Evolutionary conservation across 2,888 invertebrate species (phyloP).

Genomic region (Anarsia innoxiella): DNA sequence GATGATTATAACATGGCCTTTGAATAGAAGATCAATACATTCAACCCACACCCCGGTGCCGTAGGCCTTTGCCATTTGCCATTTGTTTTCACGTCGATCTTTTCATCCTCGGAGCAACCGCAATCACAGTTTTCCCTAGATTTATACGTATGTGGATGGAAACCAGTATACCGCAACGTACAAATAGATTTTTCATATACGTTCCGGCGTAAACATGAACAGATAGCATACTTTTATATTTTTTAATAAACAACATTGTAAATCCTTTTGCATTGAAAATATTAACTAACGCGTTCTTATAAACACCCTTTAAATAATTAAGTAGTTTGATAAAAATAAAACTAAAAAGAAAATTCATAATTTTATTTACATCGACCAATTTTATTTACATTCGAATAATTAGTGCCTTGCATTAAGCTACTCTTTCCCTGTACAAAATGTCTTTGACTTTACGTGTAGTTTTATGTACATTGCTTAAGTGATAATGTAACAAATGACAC

Average conservation of each 20-base stretch:
- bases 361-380: slow-evolving; percentile 19
- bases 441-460: slow-evolving; percentile 8
- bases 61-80: no score
- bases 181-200: not conserved
- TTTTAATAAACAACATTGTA: no score
- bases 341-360: slow-evolving; percentile 12
- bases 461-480: slow-evolving; percentile 12
- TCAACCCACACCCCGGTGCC: no score
- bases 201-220: not conserved
- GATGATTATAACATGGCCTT: no score
- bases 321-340: slow-evolving; percentile 1
- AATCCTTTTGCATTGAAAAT: no score
- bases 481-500: slow-evolving; percentile 22
- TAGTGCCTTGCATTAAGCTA: slow-evolving; percentile 14
- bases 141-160: no score
- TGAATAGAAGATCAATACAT: no score
- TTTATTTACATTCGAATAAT: slow-evolving; percentile 15
- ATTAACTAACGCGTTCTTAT: not conserved
- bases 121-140: no score
- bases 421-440: slow-evolving; percentile 21
- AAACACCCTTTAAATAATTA: not conserved
- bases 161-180: no score
- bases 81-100: no score
- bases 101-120: no score
- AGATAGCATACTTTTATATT: not conserved